phyloP scores from a whole-genome alignment of 2,888 invertebrate genomes.

The Trachelus troglodyta region DNA sequence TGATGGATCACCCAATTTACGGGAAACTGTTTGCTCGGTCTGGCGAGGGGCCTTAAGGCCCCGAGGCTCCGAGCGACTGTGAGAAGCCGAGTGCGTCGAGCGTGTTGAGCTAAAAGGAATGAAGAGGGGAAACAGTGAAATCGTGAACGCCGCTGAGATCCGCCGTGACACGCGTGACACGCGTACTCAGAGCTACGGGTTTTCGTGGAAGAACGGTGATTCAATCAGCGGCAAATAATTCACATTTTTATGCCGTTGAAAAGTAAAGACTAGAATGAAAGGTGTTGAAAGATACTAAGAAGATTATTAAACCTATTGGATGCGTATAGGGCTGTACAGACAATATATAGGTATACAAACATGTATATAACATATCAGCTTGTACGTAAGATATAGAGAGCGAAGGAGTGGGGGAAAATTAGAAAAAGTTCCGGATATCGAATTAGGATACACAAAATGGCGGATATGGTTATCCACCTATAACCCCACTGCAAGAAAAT shows the following conservation, averaged over 20 bases:
- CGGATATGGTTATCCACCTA: neutral
- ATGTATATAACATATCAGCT: neutral
- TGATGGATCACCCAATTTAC: constrained; percentile 22
- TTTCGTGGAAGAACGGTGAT: constrained; percentile 19
- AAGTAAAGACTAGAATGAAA: neutral
- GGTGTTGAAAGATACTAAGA: neutral
- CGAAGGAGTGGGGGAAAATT: neutral
- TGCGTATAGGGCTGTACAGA: neutral
- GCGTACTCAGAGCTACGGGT: neutral
- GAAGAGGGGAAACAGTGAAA: neutral
- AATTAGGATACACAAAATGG: neutral
- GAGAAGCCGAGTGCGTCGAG: neutral
- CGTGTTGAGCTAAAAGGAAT: no score
- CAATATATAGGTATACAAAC: neutral
- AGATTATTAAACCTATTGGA: neutral
- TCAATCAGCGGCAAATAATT: constrained; percentile 23
- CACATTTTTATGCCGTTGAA: constrained; percentile 18
- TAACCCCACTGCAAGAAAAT: neutral
- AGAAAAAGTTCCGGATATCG: neutral
- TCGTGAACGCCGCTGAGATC: neutral
- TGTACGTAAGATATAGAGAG: neutral
- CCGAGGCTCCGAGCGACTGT: neutral
- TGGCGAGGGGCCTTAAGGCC: neutral
- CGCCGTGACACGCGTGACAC: neutral
- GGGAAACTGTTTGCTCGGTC: constrained; percentile 11